These are phyloP conservation scores for Oreochromis aureus DNA, from an alignment of 2,113 vertebrate genomes.

Conservation along the genomic window DNA sequence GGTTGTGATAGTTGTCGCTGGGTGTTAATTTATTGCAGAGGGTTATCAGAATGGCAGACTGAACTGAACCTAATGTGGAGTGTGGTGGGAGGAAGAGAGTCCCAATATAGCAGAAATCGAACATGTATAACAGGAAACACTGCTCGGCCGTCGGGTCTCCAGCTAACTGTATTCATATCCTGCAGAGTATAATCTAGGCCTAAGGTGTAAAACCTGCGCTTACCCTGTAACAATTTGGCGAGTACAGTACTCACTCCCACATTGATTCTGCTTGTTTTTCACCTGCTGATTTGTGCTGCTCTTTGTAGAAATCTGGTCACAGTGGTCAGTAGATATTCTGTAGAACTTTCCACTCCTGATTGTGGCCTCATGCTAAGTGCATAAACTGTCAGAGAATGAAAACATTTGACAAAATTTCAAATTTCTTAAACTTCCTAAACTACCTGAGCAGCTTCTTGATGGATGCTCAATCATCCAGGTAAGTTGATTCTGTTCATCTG, in stretches of 20 bases:
- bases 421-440: not conserved
- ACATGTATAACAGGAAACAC: not conserved
- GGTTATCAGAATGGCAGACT: not conserved
- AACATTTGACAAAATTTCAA: not conserved
- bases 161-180: not conserved
- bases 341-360: not conserved
- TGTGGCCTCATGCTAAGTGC: not conserved
- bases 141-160: not conserved
- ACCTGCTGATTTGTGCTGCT: not conserved
- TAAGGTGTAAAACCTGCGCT: not conserved
- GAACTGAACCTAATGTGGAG: not conserved
- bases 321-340: not conserved
- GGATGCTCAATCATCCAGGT: not conserved
- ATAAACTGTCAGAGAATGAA: not conserved
- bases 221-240: not conserved
- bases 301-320: not conserved
- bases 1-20: not conserved
- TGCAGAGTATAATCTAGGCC: not conserved
- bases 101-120: not conserved
- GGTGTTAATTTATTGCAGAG: not conserved
- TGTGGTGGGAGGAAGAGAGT: not conserved
- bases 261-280: not conserved
- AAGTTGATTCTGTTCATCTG: not conserved
- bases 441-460: not conserved
- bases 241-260: not conserved